These are phyloP conservation scores for Episyrphus balteatus DNA, from an alignment of 1,140 invertebrate species.

Conservation along the genomic window DNA sequence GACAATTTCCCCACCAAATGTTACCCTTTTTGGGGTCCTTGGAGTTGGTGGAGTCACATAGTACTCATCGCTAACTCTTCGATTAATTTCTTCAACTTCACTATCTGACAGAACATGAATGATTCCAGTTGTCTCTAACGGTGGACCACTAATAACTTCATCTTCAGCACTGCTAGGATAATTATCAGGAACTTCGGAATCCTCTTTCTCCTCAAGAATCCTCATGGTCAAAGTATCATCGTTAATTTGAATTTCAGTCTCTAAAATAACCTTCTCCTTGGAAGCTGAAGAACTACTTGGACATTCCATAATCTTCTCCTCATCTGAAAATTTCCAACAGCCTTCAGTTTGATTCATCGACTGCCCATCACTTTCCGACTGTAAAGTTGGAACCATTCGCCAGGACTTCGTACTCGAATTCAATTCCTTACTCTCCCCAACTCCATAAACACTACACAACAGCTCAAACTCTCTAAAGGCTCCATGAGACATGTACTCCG, in stretches of 20 bases:
- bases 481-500: conserved; percentile 41
- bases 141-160: conserved; percentile 20
- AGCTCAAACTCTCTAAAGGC: conserved; percentile 53
- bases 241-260: conserved; percentile 69
- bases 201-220: conserved; percentile 54
- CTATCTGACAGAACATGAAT: conserved; percentile 46
- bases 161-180: conserved; percentile 38
- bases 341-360: background rate
- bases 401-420: conserved; percentile 15
- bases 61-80: conserved; percentile 4
- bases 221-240: conserved; percentile 70
- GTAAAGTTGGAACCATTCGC: conserved; percentile 16
- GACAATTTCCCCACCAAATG: conserved; percentile 71
- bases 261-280: conserved; percentile 53
- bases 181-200: conserved; percentile 26
- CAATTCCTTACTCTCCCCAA: conserved; percentile 21
- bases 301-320: conserved; percentile 1
- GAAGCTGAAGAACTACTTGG: background rate
- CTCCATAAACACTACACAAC: conserved; percentile 53
- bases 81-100: conserved; percentile 43
- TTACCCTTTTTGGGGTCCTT: conserved; percentile 49
- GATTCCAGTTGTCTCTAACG: conserved; percentile 32
- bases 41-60: conserved; percentile 25
- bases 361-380: conserved; percentile 3
- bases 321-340: conserved; percentile 8